Percentiles rank a stretch among this genome's conserved stretches.
phyloP scores from a whole-genome alignment of 2,113 vertebrate genomes.

The mouse (Mus musculus) region DNA sequence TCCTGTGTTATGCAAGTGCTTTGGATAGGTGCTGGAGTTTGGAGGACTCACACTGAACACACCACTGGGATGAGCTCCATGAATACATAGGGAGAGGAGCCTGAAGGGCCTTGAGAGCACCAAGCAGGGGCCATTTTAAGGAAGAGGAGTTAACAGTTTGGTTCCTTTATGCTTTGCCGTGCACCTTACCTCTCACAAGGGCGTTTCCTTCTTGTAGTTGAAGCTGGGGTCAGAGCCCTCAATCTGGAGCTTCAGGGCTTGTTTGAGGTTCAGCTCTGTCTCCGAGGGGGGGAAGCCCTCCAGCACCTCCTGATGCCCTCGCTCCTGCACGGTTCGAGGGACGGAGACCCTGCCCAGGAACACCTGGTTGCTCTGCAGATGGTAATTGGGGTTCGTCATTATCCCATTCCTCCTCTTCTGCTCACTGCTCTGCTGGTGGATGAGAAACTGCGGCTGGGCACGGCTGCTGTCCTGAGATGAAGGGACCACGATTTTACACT shows the following conservation, averaged over 20 bases:
- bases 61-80: neutral
- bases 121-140: neutral
- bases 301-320: conserved; percentile 94
- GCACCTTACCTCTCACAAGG: conserved; percentile 93
- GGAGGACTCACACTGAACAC: neutral
- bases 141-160: neutral
- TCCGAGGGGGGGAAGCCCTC: conserved; percentile 95
- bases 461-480: conserved; percentile 90
- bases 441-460: conserved; percentile 92
- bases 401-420: conserved; percentile 98
- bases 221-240: conserved; percentile 95
- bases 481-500: conserved; percentile 92
- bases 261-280: conserved; percentile 97
- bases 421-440: conserved; percentile 94
- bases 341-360: conserved; percentile 96
- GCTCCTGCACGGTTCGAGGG: conserved; percentile 91
- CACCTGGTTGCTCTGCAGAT: conserved; percentile 97
- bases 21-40: neutral
- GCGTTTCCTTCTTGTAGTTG: conserved; percentile 99
- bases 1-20: neutral
- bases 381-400: conserved; percentile 99
- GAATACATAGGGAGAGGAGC: neutral
- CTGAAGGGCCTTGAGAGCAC: neutral
- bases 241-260: conserved; percentile 98
- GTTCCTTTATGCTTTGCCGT: neutral